Percentiles rank a stretch among this genome's conserved stretches.
phyloP scores from a whole-genome alignment of 2,888 invertebrate species.

The Volucella zonaria region DNA sequence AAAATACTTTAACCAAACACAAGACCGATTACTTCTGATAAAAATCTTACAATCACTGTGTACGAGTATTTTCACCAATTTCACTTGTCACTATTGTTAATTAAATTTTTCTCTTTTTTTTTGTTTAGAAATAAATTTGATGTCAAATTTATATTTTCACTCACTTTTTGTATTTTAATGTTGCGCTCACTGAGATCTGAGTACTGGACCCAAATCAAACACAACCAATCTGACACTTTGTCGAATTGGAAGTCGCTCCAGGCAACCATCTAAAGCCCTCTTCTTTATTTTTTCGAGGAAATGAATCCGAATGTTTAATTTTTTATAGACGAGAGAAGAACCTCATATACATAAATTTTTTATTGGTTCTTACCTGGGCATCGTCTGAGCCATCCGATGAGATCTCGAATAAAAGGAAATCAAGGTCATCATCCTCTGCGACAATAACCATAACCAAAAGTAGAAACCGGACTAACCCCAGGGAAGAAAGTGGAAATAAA shows the following conservation, averaged over 20 bases:
- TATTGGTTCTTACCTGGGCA: neutral
- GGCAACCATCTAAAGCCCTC: neutral
- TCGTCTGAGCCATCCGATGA: neutral
- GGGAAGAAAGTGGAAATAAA: slow-evolving; percentile 35
- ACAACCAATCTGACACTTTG: slow-evolving; percentile 48
- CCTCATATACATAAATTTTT: slow-evolving; percentile 36
- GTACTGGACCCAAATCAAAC: slow-evolving; percentile 24
- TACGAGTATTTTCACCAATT: too few relatives aligned
- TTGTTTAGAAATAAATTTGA: neutral
- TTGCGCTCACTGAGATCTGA: neutral
- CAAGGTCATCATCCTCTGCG: slow-evolving; percentile 31
- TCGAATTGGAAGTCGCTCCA: slow-evolving; percentile 24
- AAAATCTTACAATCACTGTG: too few relatives aligned
- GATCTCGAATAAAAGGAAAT: slow-evolving; percentile 24
- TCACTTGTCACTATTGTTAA: too few relatives aligned
- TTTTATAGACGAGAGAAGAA: slow-evolving; percentile 1
- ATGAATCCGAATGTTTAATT: neutral
- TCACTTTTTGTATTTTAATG: neutral
- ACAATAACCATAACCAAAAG: neutral
- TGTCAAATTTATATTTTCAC: slow-evolving; percentile 3
- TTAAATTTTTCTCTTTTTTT: neutral
- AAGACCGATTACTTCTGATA: too few relatives aligned
- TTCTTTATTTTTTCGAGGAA: neutral
- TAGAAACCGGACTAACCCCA: neutral
- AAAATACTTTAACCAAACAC: too few relatives aligned